phyloP scores from a whole-genome alignment of 2,797 vertebrate genomes.

The Cephalopachus bancanus region DNA sequence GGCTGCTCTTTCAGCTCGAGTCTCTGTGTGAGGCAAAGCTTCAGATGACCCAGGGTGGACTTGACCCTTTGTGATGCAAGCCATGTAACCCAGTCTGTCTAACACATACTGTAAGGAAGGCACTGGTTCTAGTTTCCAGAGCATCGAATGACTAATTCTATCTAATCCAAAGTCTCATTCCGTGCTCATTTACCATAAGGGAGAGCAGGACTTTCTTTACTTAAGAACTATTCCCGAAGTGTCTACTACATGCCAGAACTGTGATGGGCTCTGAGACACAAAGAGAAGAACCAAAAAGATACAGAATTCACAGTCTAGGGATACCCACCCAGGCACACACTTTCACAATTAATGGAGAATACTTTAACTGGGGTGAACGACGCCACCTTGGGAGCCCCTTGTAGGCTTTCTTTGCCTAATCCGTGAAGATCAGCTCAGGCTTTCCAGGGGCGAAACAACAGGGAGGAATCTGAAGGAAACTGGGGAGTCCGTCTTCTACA shows the following conservation, averaged over 20 bases:
- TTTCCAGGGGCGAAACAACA: background rate
- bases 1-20: background rate
- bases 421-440: background rate
- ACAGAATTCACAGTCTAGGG: background rate
- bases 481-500: background rate
- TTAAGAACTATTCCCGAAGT: background rate
- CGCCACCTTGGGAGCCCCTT: background rate
- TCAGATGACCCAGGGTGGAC: background rate
- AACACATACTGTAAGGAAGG: background rate
- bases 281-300: background rate
- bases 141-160: background rate
- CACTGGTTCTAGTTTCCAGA: background rate
- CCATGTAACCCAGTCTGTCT: background rate
- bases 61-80: background rate
- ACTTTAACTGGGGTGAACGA: background rate
- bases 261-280: background rate
- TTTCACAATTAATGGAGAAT: background rate
- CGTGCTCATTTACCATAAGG: background rate
- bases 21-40: background rate
- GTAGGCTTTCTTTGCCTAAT: background rate
- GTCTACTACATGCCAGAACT: background rate
- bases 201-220: background rate
- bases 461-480: background rate
- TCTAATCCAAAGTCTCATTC: background rate
- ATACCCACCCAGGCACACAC: background rate